Conservation (phyloP, 2,888 invertebrate genomes). For the Microctonus aethiopoides region DNA sequence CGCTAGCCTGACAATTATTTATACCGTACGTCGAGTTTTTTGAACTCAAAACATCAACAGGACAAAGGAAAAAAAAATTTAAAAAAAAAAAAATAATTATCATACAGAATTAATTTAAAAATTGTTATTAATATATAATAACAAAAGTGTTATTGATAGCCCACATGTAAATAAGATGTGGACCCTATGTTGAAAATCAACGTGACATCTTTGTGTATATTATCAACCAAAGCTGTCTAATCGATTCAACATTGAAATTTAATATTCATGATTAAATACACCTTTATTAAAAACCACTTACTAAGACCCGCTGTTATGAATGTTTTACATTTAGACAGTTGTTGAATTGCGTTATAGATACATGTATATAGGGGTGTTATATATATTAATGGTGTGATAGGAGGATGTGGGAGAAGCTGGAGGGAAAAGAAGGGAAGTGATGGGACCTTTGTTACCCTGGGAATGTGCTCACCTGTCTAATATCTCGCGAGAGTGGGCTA, state of each 20-base stretch:
- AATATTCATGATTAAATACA: conserved; percentile 61
- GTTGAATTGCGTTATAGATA: conserved; percentile 41
- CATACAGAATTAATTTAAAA: neutral
- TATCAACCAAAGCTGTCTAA: neutral
- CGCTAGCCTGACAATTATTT: neutral
- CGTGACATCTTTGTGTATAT: conserved; percentile 31
- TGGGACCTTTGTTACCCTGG: conserved; percentile 64
- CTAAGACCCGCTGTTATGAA: conserved; percentile 52
- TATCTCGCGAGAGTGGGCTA: conserved; percentile 54
- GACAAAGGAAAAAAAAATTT: neutral
- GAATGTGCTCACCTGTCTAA: conserved; percentile 64
- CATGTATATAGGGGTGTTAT: conserved; percentile 6
- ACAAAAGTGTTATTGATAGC: conserved; percentile 26
- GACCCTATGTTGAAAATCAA: neutral
- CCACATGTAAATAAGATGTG: conserved; percentile 45
- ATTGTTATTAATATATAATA: no score
- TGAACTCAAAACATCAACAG: neutral
- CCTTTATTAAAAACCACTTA: conserved; percentile 63
- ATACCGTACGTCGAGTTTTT: neutral
- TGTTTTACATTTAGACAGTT: conserved; percentile 50
- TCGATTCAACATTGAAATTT: conserved; percentile 44
- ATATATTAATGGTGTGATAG: neutral
- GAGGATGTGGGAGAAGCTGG: conserved; percentile 53
- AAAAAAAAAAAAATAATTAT: neutral
- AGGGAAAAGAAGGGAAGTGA: conserved; percentile 41